A percentile compares a stretch with the other conserved stretches of the same genome.
Evolutionary conservation across 2,888 invertebrate genomes (phyloP).

Genomic region (Pyrrhia umbra): DNA sequence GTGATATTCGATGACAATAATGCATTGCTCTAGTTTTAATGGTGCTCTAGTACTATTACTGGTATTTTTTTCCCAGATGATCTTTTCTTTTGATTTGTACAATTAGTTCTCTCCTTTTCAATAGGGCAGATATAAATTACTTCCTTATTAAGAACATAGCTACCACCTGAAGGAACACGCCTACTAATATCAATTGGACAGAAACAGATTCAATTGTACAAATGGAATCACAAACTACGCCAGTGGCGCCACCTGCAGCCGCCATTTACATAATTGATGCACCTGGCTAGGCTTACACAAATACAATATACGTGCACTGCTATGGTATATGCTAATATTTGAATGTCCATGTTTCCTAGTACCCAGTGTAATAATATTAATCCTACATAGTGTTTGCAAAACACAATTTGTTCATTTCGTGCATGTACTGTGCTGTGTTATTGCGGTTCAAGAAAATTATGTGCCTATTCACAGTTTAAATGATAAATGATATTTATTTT

Average conservation of each 20-base stretch:
- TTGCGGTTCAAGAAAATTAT: no score
- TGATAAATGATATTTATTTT: no score
- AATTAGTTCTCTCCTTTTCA: no score
- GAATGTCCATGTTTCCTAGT: background rate
- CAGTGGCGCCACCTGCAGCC: conserved; percentile 37
- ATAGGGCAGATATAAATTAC: no score
- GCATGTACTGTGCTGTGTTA: no score
- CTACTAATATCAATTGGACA: conserved; percentile 38
- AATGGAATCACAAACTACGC: conserved; percentile 56
- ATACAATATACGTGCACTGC: conserved; percentile 20
- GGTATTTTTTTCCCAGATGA: no score
- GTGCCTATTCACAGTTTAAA: no score
- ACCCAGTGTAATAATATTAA: background rate
- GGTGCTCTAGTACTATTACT: no score
- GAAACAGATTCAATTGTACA: conserved; percentile 52
- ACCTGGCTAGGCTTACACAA: conserved; percentile 47
- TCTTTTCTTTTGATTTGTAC: no score
- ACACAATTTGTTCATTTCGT: background rate
- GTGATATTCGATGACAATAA: no score
- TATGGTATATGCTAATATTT: conserved; percentile 37
- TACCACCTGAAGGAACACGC: background rate
- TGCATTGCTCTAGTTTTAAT: no score
- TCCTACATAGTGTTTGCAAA: background rate
- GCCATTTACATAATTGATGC: conserved; percentile 62
- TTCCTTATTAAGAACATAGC: no score